Evolutionary conservation across 2,113 vertebrate species (phyloP), one percentile per base, ranked within the genome.

Genomic region (Leucosticte australis): DNA sequence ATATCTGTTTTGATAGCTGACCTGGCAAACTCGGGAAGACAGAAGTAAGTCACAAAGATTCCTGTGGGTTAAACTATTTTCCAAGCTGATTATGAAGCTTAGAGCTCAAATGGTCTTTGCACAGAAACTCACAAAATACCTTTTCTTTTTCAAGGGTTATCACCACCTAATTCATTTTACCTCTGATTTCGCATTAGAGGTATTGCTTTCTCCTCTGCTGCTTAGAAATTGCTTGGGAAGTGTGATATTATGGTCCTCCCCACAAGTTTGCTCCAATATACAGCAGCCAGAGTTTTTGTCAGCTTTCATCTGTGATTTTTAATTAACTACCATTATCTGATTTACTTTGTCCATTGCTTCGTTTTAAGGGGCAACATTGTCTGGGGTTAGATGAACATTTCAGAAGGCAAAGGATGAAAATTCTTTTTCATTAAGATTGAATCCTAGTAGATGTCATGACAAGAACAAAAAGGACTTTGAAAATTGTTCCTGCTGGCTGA

Each of bases 21-120:
- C 87, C 73, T 92, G 75, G 70, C 78, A 79, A 74, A 89, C 0
- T 62, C 67, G 24, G 63, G 59, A 87, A 95, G 90, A 93, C 71
- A 96, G 75, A 92, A 89, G 46, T 76, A 92, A 93, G 94, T 96
- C 92, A 95, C 95, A 94, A 74, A 91, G 74, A 93, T 85, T 91
- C 76, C 65, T 83, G 57, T 2, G 87, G 74, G 89, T 89, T 96
- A 96, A 96, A 92, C 81, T 95, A 42, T 96, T 97, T 95, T 88
- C 92, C 96, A 97, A 96, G 92, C 89, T 87, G 96, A 87, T 95
- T 97, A 94, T 52, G 74, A 95, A 95, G 92, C 94, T 94, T 96
- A 94, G 50, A 49, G 73, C 81, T 96, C 50, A 93, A 92, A 80
- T 23, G 64, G 89, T 76, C 71, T 95, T 97, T 96, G 81, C 75